Evolutionary conservation across 2,888 invertebrate genomes (phyloP), one percentile per base, ranked within the genome.

Genomic region (Leptopilina myrica): DNA sequence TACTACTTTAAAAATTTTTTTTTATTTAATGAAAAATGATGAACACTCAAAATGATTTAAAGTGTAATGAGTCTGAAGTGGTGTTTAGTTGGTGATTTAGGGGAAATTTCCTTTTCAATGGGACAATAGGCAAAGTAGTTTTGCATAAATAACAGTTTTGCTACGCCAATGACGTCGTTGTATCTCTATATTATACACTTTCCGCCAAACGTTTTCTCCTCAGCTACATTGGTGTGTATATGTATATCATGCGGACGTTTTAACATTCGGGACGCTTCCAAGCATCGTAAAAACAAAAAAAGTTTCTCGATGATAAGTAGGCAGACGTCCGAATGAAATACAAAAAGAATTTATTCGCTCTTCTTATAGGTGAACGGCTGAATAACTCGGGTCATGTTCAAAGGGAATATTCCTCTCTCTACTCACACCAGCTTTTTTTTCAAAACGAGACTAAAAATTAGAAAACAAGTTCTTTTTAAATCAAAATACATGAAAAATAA

Each of bases 121-220:
- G 46, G 26, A 67, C 67, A 67, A 67, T 67, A 20, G 67, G 49
- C 15, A 15, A 15, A 12, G 49, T 53, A 53, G 9, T 69, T 69
- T 69, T 69, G 67, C 67, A 69, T 69, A 69, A 49, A 69, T 69
- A 69, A 69, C 49, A 46, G 49, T 69, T 69, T 53, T 69, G 49
- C 67, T 69, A 69, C 67, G 67, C 67, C 67, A 69, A 20, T 69
- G 67, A 49, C 26, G 67, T 69, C 67, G 49, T 9, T 46, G 6
- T 43, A 6, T 43, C 43, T 43, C 43, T 53, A 12, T 69, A 9
- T 49, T 69, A 9, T 49, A 33, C 49, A 49, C 12, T 67, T 67
- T 49, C 67, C 67, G 67, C 46, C 67, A 67, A 69, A 69, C 67
- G 67, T 69, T 69, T 69, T 69, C 67, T 49, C 67, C 20, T 69